Evolutionary conservation across 2,113 vertebrate genomes (phyloP).

Genomic region (Prunella fulvescens): DNA sequence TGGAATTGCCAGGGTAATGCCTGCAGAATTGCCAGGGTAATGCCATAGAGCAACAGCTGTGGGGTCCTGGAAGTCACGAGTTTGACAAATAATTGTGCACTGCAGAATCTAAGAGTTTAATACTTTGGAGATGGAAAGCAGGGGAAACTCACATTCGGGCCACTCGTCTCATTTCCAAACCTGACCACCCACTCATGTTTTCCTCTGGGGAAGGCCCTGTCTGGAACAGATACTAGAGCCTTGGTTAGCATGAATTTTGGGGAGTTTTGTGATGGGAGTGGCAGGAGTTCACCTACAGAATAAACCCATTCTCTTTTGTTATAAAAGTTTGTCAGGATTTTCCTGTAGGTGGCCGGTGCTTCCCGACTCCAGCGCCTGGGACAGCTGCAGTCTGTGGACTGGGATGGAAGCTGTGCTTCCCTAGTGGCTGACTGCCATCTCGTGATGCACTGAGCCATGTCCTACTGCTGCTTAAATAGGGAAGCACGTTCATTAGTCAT

Average conservation of each 20-base stretch:
- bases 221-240: conserved; percentile 49
- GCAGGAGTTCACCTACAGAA: conserved; percentile 32
- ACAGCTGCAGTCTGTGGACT: not conserved
- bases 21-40: not conserved
- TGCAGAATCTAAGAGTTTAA: not conserved
- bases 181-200: conserved; percentile 12
- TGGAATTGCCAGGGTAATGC: not conserved
- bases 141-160: not conserved
- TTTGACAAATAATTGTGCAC: not conserved
- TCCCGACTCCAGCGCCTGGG: not conserved
- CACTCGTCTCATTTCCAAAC: conserved; percentile 34
- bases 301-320: not conserved
- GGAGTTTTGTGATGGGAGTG: not conserved
- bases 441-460: not conserved
- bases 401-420: not conserved
- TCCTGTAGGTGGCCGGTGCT: not conserved
- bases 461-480: not conserved
- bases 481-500: not conserved
- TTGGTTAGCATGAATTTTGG: conserved; percentile 26
- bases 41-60: not conserved
- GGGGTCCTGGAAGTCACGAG: not conserved
- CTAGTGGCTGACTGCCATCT: not conserved
- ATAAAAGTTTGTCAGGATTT: not conserved
- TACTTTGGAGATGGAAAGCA: not conserved
- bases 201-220: conserved; percentile 37